phyloP scores from a whole-genome alignment of 2,888 invertebrate genomes.

The Chaitophorus viminalis region DNA sequence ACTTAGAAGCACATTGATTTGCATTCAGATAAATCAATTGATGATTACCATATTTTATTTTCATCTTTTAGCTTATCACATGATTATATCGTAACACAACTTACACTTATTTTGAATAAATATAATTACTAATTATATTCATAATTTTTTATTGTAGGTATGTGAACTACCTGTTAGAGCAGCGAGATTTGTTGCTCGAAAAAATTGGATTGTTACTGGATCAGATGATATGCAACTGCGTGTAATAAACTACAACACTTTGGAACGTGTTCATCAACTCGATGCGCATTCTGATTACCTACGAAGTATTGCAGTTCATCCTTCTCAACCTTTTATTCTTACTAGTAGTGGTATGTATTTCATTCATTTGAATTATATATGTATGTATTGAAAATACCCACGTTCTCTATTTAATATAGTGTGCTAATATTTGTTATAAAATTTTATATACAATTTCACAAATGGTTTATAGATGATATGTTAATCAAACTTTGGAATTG shows the following conservation, averaged over 20 bases:
- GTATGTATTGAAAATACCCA: not conserved
- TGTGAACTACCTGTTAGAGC: constrained; percentile 97
- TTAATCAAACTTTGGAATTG: constrained; percentile 99
- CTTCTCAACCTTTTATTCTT: constrained; percentile 94
- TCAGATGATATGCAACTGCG: constrained; percentile 96
- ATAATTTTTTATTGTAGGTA: constrained; percentile 69
- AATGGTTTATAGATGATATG: constrained; percentile 85
- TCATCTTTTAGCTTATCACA: no score
- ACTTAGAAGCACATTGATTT: no score
- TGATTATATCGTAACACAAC: not conserved
- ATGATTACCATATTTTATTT: no score
- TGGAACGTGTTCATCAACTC: constrained; percentile 93
- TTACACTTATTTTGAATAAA: no score
- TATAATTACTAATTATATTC: not conserved
- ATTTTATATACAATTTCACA: not conserved
- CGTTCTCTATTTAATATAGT: not conserved
- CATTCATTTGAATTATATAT: constrained; percentile 10
- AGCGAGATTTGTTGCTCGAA: constrained; percentile 94
- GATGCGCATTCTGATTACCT: constrained; percentile 99
- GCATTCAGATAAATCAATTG: no score
- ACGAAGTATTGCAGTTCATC: constrained; percentile 94
- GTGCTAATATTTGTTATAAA: not conserved
- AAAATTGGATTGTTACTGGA: constrained; percentile 98
- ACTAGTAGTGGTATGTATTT: constrained; percentile 85
- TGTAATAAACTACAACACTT: constrained; percentile 97